A percentile compares a stretch with the other conserved stretches of the same genome.
Conservation (phyloP, 1,140 invertebrate genomes). For the Orussus abietinus region DNA sequence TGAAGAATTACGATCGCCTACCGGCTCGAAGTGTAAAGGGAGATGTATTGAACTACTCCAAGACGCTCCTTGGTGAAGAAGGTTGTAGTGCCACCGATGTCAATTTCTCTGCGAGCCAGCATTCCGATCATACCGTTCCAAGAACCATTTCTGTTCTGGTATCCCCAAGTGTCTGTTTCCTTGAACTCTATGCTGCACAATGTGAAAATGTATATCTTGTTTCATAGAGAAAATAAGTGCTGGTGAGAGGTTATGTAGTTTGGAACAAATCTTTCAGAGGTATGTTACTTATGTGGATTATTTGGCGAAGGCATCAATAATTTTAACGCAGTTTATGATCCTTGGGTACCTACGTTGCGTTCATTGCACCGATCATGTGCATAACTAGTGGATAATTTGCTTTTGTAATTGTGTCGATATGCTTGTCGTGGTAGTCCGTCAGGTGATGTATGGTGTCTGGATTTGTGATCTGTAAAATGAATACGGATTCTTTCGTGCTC, state of each 20-base stretch:
- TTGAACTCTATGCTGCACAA: slow-evolving; percentile 46
- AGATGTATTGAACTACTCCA: slow-evolving; percentile 59
- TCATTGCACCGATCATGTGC: slow-evolving; percentile 56
- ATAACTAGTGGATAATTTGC: slow-evolving; percentile 59
- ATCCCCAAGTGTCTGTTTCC: slow-evolving; percentile 58
- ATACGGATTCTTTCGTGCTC: slow-evolving; percentile 1
- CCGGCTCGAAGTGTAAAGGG: slow-evolving; percentile 57
- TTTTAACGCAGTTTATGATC: not conserved
- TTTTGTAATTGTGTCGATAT: slow-evolving; percentile 62
- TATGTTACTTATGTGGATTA: too few relatives aligned
- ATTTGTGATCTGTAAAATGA: slow-evolving; percentile 50
- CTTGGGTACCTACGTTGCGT: slow-evolving; percentile 49
- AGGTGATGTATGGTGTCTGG: slow-evolving; percentile 60
- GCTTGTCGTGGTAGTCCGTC: slow-evolving; percentile 57
- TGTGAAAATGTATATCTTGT: not conserved
- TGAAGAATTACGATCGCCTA: slow-evolving; percentile 16
- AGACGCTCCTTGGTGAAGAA: slow-evolving; percentile 60
- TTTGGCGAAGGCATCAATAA: too few relatives aligned
- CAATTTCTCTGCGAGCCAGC: slow-evolving; percentile 56
- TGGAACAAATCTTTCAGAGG: not conserved
- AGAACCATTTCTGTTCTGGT: slow-evolving; percentile 40
- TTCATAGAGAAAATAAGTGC: not conserved
- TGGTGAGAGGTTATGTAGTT: too few relatives aligned
- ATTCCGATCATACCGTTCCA: slow-evolving; percentile 66
- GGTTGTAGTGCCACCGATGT: slow-evolving; percentile 62